Percentiles rank a stretch among this genome's conserved stretches.
These are phyloP conservation scores for Zoroaster sp. DNA, from an alignment of 53 echinoderm and acorn worm species.

Conservation along the genomic window DNA sequence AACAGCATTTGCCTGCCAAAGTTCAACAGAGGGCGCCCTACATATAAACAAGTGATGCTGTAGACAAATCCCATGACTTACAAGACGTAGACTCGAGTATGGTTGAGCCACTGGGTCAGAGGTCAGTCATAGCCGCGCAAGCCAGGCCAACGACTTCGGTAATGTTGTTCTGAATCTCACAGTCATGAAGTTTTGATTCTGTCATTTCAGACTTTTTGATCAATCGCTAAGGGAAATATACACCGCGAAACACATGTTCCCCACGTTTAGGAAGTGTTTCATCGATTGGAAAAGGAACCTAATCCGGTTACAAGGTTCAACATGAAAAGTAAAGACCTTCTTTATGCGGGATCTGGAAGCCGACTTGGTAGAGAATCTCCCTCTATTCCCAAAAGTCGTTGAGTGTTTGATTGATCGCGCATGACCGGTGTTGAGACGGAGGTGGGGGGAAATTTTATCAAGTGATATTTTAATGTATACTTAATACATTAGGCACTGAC, in stretches of 20 bases:
- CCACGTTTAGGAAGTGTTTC: constrained; percentile 12
- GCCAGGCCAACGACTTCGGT: background rate
- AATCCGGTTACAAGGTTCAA: constrained; percentile 14
- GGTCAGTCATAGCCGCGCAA: too few relatives aligned
- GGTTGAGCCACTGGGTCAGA: too few relatives aligned
- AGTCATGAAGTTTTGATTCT: background rate
- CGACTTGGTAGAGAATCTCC: background rate
- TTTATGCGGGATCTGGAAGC: too few relatives aligned
- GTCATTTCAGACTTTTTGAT: background rate
- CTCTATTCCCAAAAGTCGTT: background rate
- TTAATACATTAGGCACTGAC: too few relatives aligned
- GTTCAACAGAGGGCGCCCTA: too few relatives aligned
- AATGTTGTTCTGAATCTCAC: background rate
- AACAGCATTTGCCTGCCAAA: too few relatives aligned
- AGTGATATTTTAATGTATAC: too few relatives aligned
- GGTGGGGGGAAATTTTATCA: too few relatives aligned
- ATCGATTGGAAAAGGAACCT: background rate
- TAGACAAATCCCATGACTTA: too few relatives aligned
- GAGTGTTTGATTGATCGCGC: background rate
- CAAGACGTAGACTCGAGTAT: too few relatives aligned
- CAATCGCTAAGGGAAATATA: constrained; percentile 16
- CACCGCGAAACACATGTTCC: constrained; percentile 36
- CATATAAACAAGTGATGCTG: too few relatives aligned
- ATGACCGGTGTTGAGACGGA: too few relatives aligned
- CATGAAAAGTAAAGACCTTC: background rate